Evolutionary conservation across 2,888 invertebrate species (phyloP).

Genomic region (Agrotis ipsilon): DNA sequence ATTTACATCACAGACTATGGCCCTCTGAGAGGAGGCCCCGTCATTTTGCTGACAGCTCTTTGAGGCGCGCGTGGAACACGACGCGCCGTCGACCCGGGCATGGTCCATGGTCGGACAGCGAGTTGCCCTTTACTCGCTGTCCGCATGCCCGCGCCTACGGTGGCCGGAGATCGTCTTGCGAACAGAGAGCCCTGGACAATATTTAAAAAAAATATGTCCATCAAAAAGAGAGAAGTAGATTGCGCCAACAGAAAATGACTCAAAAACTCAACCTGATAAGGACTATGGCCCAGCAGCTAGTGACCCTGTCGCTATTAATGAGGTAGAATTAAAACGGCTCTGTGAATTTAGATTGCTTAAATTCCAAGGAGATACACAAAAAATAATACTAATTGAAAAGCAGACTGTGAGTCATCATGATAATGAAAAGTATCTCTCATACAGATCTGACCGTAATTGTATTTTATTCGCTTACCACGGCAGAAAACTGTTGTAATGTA

Average conservation of each 20-base stretch:
- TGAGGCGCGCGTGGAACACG: too few species aligned
- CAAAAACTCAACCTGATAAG: not conserved
- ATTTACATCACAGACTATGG: too few species aligned
- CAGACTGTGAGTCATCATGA: not conserved
- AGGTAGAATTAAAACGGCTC: not conserved
- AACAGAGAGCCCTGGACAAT: not conserved
- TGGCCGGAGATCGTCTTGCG: too few species aligned
- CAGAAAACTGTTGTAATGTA: too few species aligned
- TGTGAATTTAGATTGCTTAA: not conserved
- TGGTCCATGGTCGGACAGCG: too few species aligned
- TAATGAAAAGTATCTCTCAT: conserved; percentile 2
- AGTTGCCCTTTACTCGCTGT: too few species aligned
- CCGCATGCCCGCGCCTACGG: too few species aligned
- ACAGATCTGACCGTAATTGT: conserved; percentile 5
- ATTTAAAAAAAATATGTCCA: not conserved
- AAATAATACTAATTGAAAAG: not conserved
- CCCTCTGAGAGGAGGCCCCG: too few species aligned
- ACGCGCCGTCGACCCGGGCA: too few species aligned
- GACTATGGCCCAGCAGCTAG: not conserved
- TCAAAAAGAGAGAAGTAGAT: not conserved
- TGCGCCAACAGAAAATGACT: not conserved
- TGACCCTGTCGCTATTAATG: not conserved
- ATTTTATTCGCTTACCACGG: too few species aligned
- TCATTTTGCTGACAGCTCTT: too few species aligned
- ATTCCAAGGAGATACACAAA: not conserved